Evolutionary conservation across 2,797 vertebrate genomes (phyloP).

Genomic region (Cottoperca gobio): DNA sequence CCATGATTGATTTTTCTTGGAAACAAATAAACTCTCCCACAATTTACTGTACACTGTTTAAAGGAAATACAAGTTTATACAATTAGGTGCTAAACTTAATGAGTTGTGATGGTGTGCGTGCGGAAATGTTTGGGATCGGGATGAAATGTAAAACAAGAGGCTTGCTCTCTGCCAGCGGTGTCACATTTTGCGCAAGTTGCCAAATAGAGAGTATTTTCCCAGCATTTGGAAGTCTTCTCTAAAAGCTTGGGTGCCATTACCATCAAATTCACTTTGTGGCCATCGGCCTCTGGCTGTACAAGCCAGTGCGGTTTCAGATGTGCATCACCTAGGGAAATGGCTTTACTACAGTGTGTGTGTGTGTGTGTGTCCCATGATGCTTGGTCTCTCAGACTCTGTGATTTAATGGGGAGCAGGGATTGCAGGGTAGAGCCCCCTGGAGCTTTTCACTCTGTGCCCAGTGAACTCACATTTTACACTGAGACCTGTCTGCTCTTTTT

Average conservation of each 20-base stretch:
- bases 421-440: constrained; percentile 27
- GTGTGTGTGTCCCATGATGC: constrained; percentile 17
- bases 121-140: not conserved
- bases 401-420: constrained; percentile 32
- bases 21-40: not conserved
- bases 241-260: constrained; percentile 21
- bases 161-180: not conserved
- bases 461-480: constrained; percentile 6
- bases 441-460: constrained; percentile 5
- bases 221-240: constrained; percentile 13
- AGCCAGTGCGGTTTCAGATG: constrained; percentile 37
- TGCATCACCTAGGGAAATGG: constrained; percentile 49
- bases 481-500: constrained; percentile 1
- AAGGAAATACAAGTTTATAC: not conserved
- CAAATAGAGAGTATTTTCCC: not conserved
- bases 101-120: not conserved
- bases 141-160: not conserved
- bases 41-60: not conserved
- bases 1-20: not conserved
- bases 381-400: constrained; percentile 7
- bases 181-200: constrained; percentile 2
- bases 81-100: not conserved
- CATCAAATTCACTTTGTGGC: constrained; percentile 49
- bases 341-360: constrained; percentile 14
- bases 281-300: constrained; percentile 58